Conservation (phyloP, 2,113 vertebrate species). For the Strigops habroptila region DNA sequence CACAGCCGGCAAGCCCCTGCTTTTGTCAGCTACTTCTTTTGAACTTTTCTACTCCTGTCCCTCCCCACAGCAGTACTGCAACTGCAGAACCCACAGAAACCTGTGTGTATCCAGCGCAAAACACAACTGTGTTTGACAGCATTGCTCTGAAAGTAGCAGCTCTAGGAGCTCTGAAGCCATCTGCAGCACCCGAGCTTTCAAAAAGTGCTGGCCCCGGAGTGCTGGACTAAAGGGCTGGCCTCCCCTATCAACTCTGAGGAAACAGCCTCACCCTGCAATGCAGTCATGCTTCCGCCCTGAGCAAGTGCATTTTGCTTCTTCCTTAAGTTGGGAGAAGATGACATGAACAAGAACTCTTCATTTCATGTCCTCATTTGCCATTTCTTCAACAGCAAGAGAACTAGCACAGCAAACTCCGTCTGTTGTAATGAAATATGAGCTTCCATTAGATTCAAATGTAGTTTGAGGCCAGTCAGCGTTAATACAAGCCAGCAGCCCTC, state of each 20-base stretch:
- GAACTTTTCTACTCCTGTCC: not conserved
- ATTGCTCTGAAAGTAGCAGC: not conserved
- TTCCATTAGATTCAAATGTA: not conserved
- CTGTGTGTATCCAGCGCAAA: rapidly evolving
- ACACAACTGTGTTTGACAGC: not conserved
- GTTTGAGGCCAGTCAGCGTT: not conserved
- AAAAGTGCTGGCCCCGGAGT: not conserved
- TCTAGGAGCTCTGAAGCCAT: not conserved
- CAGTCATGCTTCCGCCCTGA: rapidly evolving
- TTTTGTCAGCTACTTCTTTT: not conserved
- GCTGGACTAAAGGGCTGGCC: not conserved
- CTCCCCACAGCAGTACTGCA: not conserved
- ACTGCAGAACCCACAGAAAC: not conserved
- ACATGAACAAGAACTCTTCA: not conserved
- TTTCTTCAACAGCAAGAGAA: not conserved
- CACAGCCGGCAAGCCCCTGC: not conserved
- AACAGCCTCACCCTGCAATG: not conserved
- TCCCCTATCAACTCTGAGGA: not conserved
- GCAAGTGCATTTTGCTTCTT: not conserved
- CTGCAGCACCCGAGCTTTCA: not conserved
- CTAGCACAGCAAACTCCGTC: not conserved
- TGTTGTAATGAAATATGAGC: not conserved
- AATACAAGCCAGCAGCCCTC: not conserved
- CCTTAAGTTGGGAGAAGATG: not conserved
- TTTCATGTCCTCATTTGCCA: not conserved